phyloP scores from a whole-genome alignment of 2,797 vertebrate genomes.

The Atherinosoma microstoma region DNA sequence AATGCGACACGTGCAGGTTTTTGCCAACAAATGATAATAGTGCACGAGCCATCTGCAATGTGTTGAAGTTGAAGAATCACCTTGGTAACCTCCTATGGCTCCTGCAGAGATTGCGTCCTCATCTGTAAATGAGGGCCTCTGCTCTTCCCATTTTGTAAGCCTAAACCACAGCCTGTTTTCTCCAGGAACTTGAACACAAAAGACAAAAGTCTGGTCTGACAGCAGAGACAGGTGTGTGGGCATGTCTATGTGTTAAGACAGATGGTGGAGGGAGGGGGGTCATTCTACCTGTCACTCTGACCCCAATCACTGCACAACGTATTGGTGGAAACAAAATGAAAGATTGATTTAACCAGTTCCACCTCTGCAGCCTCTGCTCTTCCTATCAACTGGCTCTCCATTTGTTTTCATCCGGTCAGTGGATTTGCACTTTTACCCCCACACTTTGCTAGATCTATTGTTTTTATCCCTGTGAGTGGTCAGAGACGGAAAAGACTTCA shows the following conservation, averaged over 20 bases:
- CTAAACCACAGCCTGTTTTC: constrained; percentile 40
- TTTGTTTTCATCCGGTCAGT: constrained; percentile 65
- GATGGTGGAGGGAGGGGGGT: constrained; percentile 24
- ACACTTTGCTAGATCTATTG: constrained; percentile 34
- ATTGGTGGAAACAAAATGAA: constrained; percentile 67
- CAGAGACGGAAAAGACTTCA: constrained; percentile 15
- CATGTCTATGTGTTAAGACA: constrained; percentile 37
- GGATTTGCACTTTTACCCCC: constrained; percentile 34
- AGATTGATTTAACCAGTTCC: constrained; percentile 76
- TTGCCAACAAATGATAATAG: constrained; percentile 71
- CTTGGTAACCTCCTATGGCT: constrained; percentile 65
- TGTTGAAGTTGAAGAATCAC: constrained; percentile 75
- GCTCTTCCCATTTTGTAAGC: constrained; percentile 50
- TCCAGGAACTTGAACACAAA: constrained; percentile 34
- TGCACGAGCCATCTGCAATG: constrained; percentile 64
- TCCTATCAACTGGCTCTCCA: constrained; percentile 60
- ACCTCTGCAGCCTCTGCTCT: constrained; percentile 51
- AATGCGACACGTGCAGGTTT: constrained; percentile 57
- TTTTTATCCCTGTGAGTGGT: constrained; percentile 37
- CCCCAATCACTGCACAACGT: constrained; percentile 75
- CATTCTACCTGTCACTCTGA: constrained; percentile 67
- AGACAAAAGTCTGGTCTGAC: constrained; percentile 26
- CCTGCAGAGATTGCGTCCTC: constrained; percentile 48
- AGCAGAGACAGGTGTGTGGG: constrained; percentile 35
- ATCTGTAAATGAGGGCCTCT: constrained; percentile 59